Base-by-base conservation (phyloP, 2,797 vertebrate species). In the Lagorchestes hirsutus region DNA sequence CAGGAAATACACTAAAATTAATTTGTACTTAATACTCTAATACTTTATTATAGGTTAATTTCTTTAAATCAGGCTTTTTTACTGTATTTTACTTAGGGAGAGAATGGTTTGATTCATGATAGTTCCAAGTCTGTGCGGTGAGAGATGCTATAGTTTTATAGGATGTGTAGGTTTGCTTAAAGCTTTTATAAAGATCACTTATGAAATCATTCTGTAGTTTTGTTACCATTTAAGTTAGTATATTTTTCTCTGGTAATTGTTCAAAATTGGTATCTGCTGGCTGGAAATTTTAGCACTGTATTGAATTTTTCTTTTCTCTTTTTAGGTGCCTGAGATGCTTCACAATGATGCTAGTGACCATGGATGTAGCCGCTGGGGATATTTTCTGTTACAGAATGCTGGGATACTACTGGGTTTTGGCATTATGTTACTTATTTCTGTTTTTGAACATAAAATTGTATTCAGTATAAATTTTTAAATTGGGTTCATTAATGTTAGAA, bases 341-440 rank as follows among this genome's bases (percentile, higher is more conserved):
- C 99, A 99, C 95, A 99, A 99, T 12, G 99, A 99, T 58, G 99
- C 99, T 14, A 99, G 99, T 2, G 99, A 99, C 98, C 99, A 99
- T 92, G 99, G 99, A 97, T 99, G 99, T 97, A 99, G 99, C 98
- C 99, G 99, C 97, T 99, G 99, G 96, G 99, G 99, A 57, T 99
- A 99, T 98, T 99, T 99, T 98, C 98, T 99, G 94, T 99, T 99
- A 93, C 99, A 99, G 99, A 99, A 99, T 40, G 99, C 99, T 96
- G 99, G 99, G 92, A 99, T 99, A 98, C 99, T 99, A 92, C 98
- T 99, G 97, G 99, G 99, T 52, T 99, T 99, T 98, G 98, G 99
- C 97, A 99, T 99, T 95, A 99, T 99, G 99, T 99, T 99, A 96
- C 98, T 99, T 59, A 99, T 99, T 96, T 99, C 99, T 0, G 96